Evolutionary conservation across 37 sponge, comb jelly and placozoan genomes (phyloP).

Genomic region (Dysidea cf. avara): DNA sequence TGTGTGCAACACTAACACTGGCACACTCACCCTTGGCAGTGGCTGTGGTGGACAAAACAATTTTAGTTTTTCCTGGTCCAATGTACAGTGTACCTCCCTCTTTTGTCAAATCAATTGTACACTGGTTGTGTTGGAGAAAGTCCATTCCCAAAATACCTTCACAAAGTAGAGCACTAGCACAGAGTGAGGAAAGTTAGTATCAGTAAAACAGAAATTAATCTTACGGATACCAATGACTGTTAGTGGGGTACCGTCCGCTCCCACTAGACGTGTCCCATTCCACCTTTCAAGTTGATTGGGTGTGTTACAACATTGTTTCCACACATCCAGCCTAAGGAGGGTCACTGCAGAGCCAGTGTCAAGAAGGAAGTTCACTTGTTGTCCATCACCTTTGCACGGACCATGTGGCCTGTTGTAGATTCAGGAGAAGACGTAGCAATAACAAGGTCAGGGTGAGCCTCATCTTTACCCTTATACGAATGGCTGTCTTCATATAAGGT

Average conservation of each 20-base stretch:
- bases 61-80: no score
- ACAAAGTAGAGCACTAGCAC: background rate
- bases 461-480: background rate
- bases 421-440: background rate
- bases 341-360: background rate
- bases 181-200: background rate
- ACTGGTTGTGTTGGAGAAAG: background rate
- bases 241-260: conserved; percentile 1
- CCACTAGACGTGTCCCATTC: background rate
- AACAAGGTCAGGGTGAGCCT: background rate
- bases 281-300: background rate
- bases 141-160: background rate
- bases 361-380: background rate
- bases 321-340: background rate
- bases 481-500: background rate
- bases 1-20: no score
- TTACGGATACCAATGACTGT: background rate
- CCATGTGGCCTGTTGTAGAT: background rate
- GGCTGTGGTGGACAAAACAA: no score
- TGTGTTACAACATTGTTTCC: background rate
- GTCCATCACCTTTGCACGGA: background rate
- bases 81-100: no score
- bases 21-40: no score
- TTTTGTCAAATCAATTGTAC: background rate
- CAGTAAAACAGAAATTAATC: background rate